Percentiles rank a stretch among this genome's conserved stretches.
These are phyloP conservation scores for Cheilosia variabilis DNA, from an alignment of 2,888 invertebrate species.

Conservation along the genomic window DNA sequence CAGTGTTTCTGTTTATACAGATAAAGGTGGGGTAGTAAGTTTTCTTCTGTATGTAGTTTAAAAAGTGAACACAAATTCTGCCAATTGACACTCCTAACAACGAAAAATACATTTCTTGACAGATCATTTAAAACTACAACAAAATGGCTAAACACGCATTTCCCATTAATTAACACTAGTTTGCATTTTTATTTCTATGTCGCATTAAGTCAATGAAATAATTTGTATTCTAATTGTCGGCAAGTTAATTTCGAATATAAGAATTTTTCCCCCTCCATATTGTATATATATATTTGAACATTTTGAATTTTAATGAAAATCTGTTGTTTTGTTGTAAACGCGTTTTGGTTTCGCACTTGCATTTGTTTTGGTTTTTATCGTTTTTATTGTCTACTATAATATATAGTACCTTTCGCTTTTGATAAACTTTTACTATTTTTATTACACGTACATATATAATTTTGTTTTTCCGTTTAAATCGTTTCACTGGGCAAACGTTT, in stretches of 20 bases:
- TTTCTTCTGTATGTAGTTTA: too few relatives aligned
- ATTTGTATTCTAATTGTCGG: neutral
- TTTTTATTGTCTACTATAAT: conserved; percentile 76
- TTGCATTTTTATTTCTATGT: neutral
- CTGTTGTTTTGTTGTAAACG: neutral
- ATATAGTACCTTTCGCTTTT: conserved; percentile 64
- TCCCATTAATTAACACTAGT: neutral
- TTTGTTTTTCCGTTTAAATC: conserved; percentile 23
- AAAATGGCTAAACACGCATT: neutral
- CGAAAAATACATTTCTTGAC: neutral
- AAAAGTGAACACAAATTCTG: too few relatives aligned
- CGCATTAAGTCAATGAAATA: conserved; percentile 1
- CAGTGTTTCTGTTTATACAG: too few relatives aligned
- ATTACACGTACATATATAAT: conserved; percentile 27
- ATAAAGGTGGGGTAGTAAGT: too few relatives aligned
- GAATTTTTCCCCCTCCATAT: neutral
- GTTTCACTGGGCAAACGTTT: conserved; percentile 55
- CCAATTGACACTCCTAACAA: too few relatives aligned
- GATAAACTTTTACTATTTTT: conserved; percentile 36
- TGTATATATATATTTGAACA: conserved; percentile 32
- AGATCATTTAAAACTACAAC: neutral
- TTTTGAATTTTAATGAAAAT: conserved; percentile 25
- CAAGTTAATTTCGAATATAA: neutral
- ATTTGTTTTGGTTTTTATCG: conserved; percentile 11
- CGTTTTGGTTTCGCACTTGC: neutral